Percentiles rank a stretch among this genome's conserved stretches.
Conservation (phyloP, 2,888 invertebrate species). For the Athetis lepigone region DNA sequence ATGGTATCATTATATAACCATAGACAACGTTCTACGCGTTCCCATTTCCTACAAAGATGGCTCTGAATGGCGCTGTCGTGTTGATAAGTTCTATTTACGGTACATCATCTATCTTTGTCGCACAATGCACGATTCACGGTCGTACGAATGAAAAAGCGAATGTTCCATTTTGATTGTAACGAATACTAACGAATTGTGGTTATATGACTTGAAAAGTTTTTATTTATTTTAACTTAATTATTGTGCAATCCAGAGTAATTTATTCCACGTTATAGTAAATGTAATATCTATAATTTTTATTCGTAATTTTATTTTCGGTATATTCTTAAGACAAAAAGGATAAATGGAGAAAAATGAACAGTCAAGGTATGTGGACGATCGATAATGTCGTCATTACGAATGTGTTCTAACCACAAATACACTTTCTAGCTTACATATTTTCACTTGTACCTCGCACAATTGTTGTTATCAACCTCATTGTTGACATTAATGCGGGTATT, state of each 20-base stretch:
- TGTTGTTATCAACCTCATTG: slow-evolving; percentile 25
- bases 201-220: slow-evolving; percentile 79
- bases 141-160: slow-evolving; percentile 69
- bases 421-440: slow-evolving; percentile 48
- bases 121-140: slow-evolving; percentile 26
- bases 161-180: slow-evolving; percentile 86
- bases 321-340: slow-evolving; percentile 56
- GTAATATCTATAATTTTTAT: slow-evolving; percentile 66
- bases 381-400: slow-evolving; percentile 83
- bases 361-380: slow-evolving; percentile 88
- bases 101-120: slow-evolving; percentile 75
- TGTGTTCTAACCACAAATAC: slow-evolving; percentile 76
- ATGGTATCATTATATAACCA: slow-evolving; percentile 68
- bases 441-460: slow-evolving; percentile 50
- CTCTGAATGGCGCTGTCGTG: slow-evolving; percentile 69
- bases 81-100: slow-evolving; percentile 79
- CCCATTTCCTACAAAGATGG: slow-evolving; percentile 77
- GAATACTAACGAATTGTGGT: slow-evolving; percentile 89
- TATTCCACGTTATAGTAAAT: slow-evolving; percentile 65
- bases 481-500: slow-evolving; percentile 42
- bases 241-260: slow-evolving; percentile 77
- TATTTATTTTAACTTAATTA: slow-evolving; percentile 77
- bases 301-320: slow-evolving; percentile 61
- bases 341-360: slow-evolving; percentile 82
- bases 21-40: slow-evolving; percentile 67